Conservation (phyloP, 2,888 invertebrate genomes). For the Neoitamus cyanurus region DNA sequence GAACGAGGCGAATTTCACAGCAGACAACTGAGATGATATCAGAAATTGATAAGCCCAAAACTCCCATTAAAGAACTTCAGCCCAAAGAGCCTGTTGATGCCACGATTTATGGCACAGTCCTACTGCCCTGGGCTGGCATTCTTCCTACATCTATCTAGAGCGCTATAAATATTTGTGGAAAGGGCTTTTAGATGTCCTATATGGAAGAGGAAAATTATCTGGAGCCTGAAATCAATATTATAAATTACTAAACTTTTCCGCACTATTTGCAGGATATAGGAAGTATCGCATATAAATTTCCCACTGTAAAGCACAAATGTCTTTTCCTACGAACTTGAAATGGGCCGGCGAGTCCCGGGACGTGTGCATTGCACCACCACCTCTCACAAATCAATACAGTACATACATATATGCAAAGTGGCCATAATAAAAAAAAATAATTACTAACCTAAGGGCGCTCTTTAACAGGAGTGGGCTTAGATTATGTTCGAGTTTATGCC, state of each 20-base stretch:
- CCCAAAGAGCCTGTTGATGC: not conserved
- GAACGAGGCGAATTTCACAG: not conserved
- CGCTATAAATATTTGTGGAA: constrained; percentile 14
- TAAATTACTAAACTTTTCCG: not conserved
- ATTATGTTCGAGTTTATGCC: not conserved
- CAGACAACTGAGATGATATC: not conserved
- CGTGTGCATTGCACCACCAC: not conserved
- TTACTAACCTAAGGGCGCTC: not conserved
- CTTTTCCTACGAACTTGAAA: not conserved
- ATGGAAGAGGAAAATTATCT: not conserved
- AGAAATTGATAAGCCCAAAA: not conserved
- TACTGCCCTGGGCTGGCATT: constrained; percentile 9
- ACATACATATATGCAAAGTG: not conserved
- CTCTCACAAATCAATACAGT: not conserved
- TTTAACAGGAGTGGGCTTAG: not conserved
- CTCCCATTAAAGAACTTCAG: not conserved
- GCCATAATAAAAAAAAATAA: not conserved
- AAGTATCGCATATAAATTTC: not conserved
- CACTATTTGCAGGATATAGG: not conserved
- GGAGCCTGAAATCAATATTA: not conserved
- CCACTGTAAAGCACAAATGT: not conserved
- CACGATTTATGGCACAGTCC: not conserved
- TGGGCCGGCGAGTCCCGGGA: not conserved
- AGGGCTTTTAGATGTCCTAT: not conserved
- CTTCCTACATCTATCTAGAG: not conserved